Conservation (phyloP, 2,888 invertebrate species). For the Cataglyphis livida region DNA sequence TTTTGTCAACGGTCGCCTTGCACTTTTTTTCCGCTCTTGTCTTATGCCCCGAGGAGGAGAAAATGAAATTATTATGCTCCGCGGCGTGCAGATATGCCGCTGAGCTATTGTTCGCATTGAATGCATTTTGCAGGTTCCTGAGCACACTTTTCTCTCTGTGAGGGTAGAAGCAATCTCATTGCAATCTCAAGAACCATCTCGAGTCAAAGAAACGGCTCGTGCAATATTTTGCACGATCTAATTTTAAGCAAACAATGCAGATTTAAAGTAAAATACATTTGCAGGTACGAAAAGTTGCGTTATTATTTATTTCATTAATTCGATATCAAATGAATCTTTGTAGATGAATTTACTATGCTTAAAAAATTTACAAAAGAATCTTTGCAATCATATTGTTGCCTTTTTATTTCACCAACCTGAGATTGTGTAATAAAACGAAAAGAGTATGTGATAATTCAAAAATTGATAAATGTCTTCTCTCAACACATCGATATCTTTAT, state of each 20-base stretch:
- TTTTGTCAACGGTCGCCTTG: constrained; percentile 76
- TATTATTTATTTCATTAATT: neutral
- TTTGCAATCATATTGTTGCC: neutral
- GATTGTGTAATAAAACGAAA: neutral
- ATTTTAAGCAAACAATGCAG: neutral
- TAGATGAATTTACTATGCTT: neutral
- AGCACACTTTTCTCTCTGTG: constrained; percentile 17
- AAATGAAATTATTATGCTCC: constrained; percentile 66
- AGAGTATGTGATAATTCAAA: neutral
- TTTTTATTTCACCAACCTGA: neutral
- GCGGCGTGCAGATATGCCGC: constrained; percentile 59
- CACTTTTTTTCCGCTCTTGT: constrained; percentile 52
- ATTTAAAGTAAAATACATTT: neutral
- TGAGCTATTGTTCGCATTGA: constrained; percentile 68
- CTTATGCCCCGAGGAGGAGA: constrained; percentile 48
- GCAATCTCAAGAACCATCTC: neutral
- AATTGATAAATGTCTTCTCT: neutral
- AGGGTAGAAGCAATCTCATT: neutral
- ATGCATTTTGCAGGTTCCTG: constrained; percentile 27
- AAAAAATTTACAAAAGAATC: neutral
- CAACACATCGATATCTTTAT: neutral
- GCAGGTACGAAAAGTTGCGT: neutral
- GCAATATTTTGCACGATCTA: neutral
- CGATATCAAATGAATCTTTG: neutral
- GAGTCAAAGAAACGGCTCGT: neutral